These are phyloP conservation scores for Ophion obscuratus DNA, from an alignment of 2,888 invertebrate species.

Conservation along the genomic window DNA sequence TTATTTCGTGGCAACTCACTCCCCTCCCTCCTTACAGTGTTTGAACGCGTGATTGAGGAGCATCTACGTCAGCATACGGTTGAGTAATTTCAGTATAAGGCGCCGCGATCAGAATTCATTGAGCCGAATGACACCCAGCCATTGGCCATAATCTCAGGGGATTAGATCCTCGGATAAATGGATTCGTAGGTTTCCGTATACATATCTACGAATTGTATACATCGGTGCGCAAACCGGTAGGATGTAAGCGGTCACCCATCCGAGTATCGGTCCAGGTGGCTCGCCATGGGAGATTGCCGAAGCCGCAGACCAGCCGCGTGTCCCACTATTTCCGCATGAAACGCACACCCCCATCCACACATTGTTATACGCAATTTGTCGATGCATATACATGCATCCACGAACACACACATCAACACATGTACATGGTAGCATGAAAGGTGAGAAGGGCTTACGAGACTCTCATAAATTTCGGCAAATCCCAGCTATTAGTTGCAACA, in stretches of 20 bases:
- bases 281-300: neutral
- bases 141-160: neutral
- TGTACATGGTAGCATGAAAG: slow-evolving; percentile 49
- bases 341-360: neutral
- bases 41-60: neutral
- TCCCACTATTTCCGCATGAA: neutral
- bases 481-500: slow-evolving; percentile 74
- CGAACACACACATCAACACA: no score
- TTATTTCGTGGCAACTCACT: neutral
- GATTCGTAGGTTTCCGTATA: neutral
- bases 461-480: slow-evolving; percentile 76
- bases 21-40: neutral
- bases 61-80: neutral
- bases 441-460: slow-evolving; percentile 29
- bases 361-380: no score
- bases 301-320: neutral
- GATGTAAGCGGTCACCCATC: neutral
- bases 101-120: neutral
- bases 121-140: neutral
- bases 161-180: neutral
- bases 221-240: no score
- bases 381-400: neutral
- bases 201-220: no score
- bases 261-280: neutral
- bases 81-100: neutral